A percentile compares a stretch with the other conserved stretches of the same genome.
phyloP scores from a whole-genome alignment of 2,113 vertebrate species.

The Rousettus leschenaultii region DNA sequence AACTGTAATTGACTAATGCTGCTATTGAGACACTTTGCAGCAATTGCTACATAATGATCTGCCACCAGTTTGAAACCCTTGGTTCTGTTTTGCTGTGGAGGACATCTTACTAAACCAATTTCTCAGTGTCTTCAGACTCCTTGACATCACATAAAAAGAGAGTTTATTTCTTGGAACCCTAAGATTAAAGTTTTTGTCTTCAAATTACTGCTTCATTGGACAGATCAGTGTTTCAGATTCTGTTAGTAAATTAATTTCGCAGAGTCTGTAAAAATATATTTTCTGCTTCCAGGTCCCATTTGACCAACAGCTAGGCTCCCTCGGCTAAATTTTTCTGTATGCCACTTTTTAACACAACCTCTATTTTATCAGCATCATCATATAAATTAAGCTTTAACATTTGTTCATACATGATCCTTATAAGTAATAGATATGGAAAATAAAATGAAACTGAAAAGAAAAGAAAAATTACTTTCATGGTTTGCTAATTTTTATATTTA shows the following conservation, averaged over 20 bases:
- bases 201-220: neutral
- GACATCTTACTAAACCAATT: neutral
- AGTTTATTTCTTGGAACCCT: neutral
- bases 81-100: neutral
- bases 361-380: neutral
- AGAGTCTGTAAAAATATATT: neutral
- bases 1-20: neutral
- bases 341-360: neutral
- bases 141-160: neutral
- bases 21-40: neutral
- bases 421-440: neutral
- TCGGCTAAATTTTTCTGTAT: neutral
- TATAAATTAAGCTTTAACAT: neutral
- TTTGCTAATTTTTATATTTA: conserved; percentile 19
- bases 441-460: neutral
- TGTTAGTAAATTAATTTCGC: neutral
- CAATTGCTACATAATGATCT: neutral
- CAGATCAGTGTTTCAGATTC: neutral
- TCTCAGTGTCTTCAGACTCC: neutral
- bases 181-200: neutral
- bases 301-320: neutral
- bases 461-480: neutral
- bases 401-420: neutral
- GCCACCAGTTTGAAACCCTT: neutral
- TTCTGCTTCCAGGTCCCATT: neutral